These are phyloP conservation scores for Gambusia yucatana DNA, from an alignment of 2,797 vertebrate genomes.

Conservation along the genomic window DNA sequence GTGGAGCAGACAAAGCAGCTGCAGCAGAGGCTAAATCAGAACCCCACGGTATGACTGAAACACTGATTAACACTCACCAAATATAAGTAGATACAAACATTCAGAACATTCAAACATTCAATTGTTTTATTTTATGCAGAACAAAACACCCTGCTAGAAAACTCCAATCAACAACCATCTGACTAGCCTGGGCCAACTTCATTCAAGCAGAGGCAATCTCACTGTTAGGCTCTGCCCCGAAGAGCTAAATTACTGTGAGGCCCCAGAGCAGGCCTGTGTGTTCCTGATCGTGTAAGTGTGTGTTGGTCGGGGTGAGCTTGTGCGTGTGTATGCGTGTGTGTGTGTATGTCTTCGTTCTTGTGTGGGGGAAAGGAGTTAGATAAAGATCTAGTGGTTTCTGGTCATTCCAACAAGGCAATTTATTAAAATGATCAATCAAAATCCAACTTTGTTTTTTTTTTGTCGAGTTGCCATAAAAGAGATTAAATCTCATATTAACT, in stretches of 20 bases:
- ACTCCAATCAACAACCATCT: constrained; percentile 51
- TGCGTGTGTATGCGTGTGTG: not conserved
- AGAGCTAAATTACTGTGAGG: constrained; percentile 74
- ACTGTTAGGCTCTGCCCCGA: constrained; percentile 61
- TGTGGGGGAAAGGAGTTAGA: constrained; percentile 27
- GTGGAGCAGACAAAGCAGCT: constrained; percentile 71
- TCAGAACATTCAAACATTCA: constrained; percentile 8
- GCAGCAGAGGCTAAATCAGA: constrained; percentile 72
- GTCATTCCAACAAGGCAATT: constrained; percentile 44
- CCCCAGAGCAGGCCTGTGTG: constrained; percentile 59
- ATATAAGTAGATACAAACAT: not conserved
- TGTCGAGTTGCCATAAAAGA: constrained; percentile 37
- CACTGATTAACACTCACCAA: constrained; percentile 8
- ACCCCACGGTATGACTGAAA: constrained; percentile 73
- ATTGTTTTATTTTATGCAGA: constrained; percentile 56
- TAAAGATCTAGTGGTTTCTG: constrained; percentile 50
- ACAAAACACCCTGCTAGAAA: constrained; percentile 73
- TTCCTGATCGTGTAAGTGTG: constrained; percentile 36
- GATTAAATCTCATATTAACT: constrained; percentile 50
- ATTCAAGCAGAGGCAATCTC: constrained; percentile 69
- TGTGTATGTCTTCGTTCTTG: not conserved
- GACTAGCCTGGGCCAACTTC: constrained; percentile 61
- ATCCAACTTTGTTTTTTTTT: constrained; percentile 32
- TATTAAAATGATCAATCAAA: constrained; percentile 51
- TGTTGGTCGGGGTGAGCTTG: constrained; percentile 23